Base-by-base conservation (phyloP, 1,140 invertebrate species). In the Brachionus rubens region DNA sequence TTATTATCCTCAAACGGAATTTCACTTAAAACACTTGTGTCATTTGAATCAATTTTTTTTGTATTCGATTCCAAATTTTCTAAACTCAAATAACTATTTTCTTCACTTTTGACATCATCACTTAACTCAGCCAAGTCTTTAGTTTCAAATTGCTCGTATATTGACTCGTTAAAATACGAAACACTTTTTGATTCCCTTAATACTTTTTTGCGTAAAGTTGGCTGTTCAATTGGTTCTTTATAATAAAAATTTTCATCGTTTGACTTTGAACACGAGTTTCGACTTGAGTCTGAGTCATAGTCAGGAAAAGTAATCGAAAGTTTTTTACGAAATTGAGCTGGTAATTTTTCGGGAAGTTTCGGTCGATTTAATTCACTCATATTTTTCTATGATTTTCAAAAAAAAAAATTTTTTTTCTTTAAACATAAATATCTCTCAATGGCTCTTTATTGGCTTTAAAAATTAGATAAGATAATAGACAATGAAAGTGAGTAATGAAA, bases 241-340 rank as follows among this genome's bases (percentile, higher is more conserved):
- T 14, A 59, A n/a, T 19, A 40, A 36, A 21, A 16, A 12, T 33
- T 59, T 24, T n/a, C 19, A 19, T 16, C 10, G 28, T 21, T 30
- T 16, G 28, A 10, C n/a, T 62, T 6, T 16, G 16, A 7, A 36
- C 36, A 19, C 9, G 40, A 65, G 40, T 65, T 24, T 6, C 19
- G 24, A 24, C 19, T 21, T 10, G 16, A 10, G 36, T 40, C 19
- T n/a, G 40, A 41, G 9, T 65, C 59, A 41, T 43, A 43, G 4
- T 65, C 40, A 10, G 59, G n/a, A 65, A 65, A 65, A 41, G 40
- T 65, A 2, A 65, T 65, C 6, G 59, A 65, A 3, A 65, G 9
- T 65, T 65, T 65, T 65, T 65, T 65, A 21, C 59, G 16, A 43
- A 12, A 19, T 41, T 65, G 16, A 3, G 36, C 36, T 19, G 59